phyloP scores from a whole-genome alignment of 1,140 invertebrate genomes.

The Papilio machaon region DNA sequence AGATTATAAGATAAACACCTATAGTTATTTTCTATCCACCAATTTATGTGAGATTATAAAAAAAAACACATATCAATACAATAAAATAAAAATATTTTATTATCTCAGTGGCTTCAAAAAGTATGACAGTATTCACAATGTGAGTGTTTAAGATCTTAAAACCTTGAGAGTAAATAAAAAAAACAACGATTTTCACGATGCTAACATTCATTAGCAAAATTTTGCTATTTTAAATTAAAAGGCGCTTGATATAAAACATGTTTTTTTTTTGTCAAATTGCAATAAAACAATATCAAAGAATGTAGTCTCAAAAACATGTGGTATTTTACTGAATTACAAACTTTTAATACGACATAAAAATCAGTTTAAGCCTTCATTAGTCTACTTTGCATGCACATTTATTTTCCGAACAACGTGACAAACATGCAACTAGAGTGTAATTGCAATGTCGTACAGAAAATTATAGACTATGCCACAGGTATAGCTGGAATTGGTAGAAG shows the following conservation, averaged over 20 bases:
- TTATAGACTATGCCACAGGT: neutral
- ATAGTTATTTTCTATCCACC: neutral
- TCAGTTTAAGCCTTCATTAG: neutral
- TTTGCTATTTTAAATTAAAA: neutral
- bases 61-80: too few species aligned
- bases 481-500: neutral
- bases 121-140: too few species aligned
- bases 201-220: neutral
- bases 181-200: neutral
- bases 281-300: neutral
- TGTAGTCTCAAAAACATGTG: neutral
- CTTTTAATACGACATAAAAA: neutral
- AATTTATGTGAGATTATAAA: neutral
- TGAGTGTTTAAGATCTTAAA: too few species aligned
- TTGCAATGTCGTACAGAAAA: neutral
- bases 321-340: neutral
- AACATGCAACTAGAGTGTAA: neutral
- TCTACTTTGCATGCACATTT: neutral
- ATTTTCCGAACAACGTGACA: slow-evolving; percentile 1
- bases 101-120: too few species aligned
- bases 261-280: neutral
- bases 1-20: neutral
- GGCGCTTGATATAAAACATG: neutral
- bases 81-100: too few species aligned
- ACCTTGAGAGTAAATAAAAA: too few species aligned